Evolutionary conservation across 2,797 vertebrate species (phyloP), one percentile per base, ranked within the genome.

Genomic region (Coregonus sp.): DNA sequence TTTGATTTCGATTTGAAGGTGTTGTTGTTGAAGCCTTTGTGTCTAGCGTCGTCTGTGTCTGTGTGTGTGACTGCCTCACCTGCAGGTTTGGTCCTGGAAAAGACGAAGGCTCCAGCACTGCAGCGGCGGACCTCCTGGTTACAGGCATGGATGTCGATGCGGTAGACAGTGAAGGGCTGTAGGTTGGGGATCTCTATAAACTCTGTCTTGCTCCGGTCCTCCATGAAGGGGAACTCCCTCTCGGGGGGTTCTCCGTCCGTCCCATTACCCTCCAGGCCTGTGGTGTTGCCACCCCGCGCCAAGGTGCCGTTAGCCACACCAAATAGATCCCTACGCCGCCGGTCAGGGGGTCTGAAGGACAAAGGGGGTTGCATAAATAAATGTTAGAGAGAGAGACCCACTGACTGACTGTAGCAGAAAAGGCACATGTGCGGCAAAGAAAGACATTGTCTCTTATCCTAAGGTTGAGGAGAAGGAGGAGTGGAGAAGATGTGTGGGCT

Each of bases 131-230:
- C 96, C 86, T 98, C 96, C 0, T 97, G 95, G 78, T 99, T 99
- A 83, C 98, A 99, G 81, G 97, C 98, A 54, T 99, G 98, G 75
- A 99, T 96, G 83, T 99, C 98, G 0, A 99, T 97, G 76, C 97
- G 97, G 89, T 99, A 99, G 9, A 98, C 92, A 0, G 98, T 98
- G 83, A 99, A 99, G n/a, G 97, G 97, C 74, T 90, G 94, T 76
- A 99, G 93, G 78, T 95, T 91, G 5, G 92, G 91, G 76, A 99
- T 98, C 2, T 99, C 96, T 0, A 96, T 95, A 68, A 92, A 92
- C 83, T 99, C 98, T 51, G 92, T 87, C 73, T 90, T 87, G 72
- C 95, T 95, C 79, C 92, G 96, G 72, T 91, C 94, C 84, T 98
- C 95, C 0, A 86, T 93, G 91, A 99, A 98, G 0, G 95, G 94